phyloP scores from a whole-genome alignment of 64 coral and sea anemone genomes.

The Montipora sp. region DNA sequence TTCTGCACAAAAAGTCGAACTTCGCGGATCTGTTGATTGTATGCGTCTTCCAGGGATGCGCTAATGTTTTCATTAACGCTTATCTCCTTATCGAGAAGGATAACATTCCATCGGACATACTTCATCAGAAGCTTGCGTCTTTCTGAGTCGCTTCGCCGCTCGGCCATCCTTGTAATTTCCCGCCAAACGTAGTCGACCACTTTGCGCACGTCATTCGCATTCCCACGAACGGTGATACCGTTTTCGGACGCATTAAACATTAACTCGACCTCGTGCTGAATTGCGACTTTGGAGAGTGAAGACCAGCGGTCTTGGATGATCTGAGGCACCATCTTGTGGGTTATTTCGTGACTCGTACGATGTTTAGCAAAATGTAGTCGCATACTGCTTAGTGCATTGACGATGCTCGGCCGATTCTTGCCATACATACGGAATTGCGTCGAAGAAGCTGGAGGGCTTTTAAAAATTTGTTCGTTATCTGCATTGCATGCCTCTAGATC shows the following conservation, averaged over 20 bases:
- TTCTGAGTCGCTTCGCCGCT: background rate
- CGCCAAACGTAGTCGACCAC: background rate
- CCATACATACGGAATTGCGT: slow-evolving; percentile 21
- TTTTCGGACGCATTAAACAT: background rate
- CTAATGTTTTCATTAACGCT: background rate
- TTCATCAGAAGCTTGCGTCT: slow-evolving; percentile 15
- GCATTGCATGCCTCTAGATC: too few species aligned
- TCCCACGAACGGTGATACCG: background rate
- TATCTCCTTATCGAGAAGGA: slow-evolving; percentile 10
- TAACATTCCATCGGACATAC: slow-evolving; percentile 9
- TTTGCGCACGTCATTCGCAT: background rate
- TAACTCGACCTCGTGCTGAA: background rate
- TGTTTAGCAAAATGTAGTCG: background rate
- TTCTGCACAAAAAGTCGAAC: background rate
- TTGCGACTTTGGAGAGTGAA: background rate
- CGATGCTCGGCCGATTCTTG: background rate
- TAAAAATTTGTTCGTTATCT: background rate
- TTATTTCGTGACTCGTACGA: background rate
- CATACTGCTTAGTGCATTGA: background rate
- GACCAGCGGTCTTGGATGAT: background rate
- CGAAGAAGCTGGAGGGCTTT: background rate
- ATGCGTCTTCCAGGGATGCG: background rate
- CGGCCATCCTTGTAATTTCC: background rate
- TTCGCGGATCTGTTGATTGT: too few species aligned
- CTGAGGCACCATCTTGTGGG: background rate